Evolutionary conservation across 2,888 invertebrate species (phyloP).

Genomic region (Mythimna impura): DNA sequence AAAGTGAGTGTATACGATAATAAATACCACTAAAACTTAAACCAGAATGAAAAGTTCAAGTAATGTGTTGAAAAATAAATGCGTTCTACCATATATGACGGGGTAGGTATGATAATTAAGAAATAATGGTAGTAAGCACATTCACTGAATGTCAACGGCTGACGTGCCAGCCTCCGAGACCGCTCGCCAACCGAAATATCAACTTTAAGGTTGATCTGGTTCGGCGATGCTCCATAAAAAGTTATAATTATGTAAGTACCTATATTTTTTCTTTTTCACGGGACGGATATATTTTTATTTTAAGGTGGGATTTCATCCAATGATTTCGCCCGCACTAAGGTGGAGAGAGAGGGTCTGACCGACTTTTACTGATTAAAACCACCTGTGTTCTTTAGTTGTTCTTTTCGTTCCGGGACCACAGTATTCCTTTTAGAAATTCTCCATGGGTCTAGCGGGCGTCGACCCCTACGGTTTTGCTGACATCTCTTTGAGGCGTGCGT

Average conservation of each 20-base stretch:
- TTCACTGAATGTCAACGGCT: conserved; percentile 48
- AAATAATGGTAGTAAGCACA: conserved; percentile 27
- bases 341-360: no score
- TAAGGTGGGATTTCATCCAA: no score
- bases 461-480: no score
- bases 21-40: conserved; percentile 23
- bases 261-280: no score
- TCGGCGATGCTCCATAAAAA: background rate
- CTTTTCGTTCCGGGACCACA: no score
- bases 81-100: conserved; percentile 20
- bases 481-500: no score
- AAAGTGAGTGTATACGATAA: conserved; percentile 12
- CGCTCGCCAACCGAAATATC: conserved; percentile 24
- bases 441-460: no score
- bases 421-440: no score
- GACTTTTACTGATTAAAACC: no score
- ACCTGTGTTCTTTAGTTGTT: no score
- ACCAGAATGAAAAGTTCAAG: conserved; percentile 43
- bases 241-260: background rate
- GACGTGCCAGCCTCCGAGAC: conserved; percentile 1
- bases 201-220: background rate
- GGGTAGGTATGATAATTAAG: conserved; percentile 45
- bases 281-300: no score
- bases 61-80: conserved; percentile 39
- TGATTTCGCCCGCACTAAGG: no score